Evolutionary conservation across 2,797 vertebrate genomes (phyloP).

Genomic region (Gallirallus australis): DNA sequence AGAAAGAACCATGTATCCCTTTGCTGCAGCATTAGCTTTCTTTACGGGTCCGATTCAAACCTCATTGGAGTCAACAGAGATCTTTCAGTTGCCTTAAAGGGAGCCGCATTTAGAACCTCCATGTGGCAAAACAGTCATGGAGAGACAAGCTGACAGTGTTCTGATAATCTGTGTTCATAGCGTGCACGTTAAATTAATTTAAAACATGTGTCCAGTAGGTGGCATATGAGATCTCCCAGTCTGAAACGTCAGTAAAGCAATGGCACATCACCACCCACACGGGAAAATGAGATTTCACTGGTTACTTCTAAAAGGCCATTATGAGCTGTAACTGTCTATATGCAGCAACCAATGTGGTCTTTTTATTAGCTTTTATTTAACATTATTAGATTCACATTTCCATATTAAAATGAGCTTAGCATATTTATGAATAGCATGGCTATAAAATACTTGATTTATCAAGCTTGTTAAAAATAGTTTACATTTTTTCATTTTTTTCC

Average conservation of each 20-base stretch:
- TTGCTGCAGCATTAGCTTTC: neutral
- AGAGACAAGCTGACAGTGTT: neutral
- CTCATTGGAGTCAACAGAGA: neutral
- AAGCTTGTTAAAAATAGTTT: conserved; percentile 18
- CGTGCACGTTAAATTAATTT: neutral
- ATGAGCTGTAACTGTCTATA: neutral
- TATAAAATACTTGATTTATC: conserved; percentile 24
- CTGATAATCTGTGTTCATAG: neutral
- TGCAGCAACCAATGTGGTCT: neutral
- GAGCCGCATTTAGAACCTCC: neutral
- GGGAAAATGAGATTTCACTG: neutral
- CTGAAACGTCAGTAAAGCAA: neutral
- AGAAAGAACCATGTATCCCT: neutral
- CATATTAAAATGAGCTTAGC: neutral
- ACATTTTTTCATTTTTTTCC: neutral
- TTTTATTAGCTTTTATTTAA: conserved; percentile 3
- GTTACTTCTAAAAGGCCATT: neutral
- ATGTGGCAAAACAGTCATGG: neutral
- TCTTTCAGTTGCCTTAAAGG: neutral
- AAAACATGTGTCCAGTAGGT: conserved; percentile 27
- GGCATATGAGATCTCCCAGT: neutral
- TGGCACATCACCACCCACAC: neutral
- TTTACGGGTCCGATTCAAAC: neutral
- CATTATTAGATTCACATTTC: neutral
- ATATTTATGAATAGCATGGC: neutral